Base-by-base conservation (phyloP, 1,140 invertebrate genomes). In the Acromyrmex echinatior region DNA sequence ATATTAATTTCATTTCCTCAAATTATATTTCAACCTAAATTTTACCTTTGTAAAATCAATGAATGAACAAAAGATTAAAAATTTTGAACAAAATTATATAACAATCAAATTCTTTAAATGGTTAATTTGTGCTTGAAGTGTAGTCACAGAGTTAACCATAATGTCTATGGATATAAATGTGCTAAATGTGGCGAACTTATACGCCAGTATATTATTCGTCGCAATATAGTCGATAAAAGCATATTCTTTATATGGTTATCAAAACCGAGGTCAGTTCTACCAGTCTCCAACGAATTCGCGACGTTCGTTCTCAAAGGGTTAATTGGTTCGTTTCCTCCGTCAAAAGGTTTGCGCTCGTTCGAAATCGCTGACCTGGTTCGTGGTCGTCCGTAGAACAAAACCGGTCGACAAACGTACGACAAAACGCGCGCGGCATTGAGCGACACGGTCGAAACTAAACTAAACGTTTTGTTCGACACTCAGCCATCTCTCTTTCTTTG, bases 301-400 rank as follows among this genome's bases (percentile, higher is more conserved):
- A 82, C 39, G 68, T 73, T 82, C 70, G 80, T 82, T 39, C 80
- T 82, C 80, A 82, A 82, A 82, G 80, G 68, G 66, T 82, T 82
- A 82, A 82, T 82, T 82, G 80, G 80, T 82, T 82, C 80, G 80
- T 82, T 82, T 82, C 80, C 68, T 70, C 56, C 68, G 68, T 74
- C 53, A 82, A 73, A 82, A 82, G 78, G 78, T 70, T 80, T 14
- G 65, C 63, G 78, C 63, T 80, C 49, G 63, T 28, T 80, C 63
- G 49, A 70, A 80, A 80, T 80, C 78, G 78, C 78, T 80, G 78
- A 80, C 78, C 78, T 80, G 80, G 68, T 82, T 82, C 35, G 80
- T 39, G 80, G 68, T 82, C 56, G 66, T 56, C 68, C 53, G 56
- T 74, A 60, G 80, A 82, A 82, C 68, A 82, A 82, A 82, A 82